These are phyloP conservation scores for Manis crassicaudata DNA, from an alignment of 2,797 vertebrate genomes.

Conservation along the genomic window DNA sequence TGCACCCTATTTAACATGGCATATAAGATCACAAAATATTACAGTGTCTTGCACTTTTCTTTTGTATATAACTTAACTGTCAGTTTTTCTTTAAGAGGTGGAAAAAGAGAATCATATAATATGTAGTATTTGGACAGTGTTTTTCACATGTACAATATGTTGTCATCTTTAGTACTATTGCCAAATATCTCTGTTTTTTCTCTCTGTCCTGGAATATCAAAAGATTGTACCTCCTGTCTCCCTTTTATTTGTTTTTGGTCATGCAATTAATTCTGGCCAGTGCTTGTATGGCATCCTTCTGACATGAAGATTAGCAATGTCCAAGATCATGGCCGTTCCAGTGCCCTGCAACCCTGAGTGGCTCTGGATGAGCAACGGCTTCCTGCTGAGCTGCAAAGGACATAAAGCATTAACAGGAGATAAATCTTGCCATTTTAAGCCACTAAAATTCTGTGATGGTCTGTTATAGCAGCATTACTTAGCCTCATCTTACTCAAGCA, in stretches of 20 bases:
- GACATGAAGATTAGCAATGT: background rate
- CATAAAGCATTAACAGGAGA: background rate
- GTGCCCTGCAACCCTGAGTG: background rate
- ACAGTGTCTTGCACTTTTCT: background rate
- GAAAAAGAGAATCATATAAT: background rate
- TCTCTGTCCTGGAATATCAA: background rate
- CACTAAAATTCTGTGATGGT: background rate
- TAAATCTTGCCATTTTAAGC: background rate
- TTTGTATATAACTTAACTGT: background rate
- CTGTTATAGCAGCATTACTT: background rate
- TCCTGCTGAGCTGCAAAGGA: background rate
- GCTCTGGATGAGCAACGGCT: background rate
- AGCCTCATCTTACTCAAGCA: background rate
- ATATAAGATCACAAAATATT: background rate
- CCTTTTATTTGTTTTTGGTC: background rate
- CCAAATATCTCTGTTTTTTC: background rate
- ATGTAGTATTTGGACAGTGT: background rate
- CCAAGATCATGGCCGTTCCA: background rate
- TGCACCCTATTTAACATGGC: background rate
- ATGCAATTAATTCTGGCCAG: background rate
- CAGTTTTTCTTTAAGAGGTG: slow-evolving; percentile 3
- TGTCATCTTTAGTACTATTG: background rate
- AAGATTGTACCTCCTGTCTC: background rate
- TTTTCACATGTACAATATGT: background rate
- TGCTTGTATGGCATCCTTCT: background rate